Conservation (phyloP, 30 jellyfish, hydroid and myxozoan genomes). For the Aurelia coerulea region DNA sequence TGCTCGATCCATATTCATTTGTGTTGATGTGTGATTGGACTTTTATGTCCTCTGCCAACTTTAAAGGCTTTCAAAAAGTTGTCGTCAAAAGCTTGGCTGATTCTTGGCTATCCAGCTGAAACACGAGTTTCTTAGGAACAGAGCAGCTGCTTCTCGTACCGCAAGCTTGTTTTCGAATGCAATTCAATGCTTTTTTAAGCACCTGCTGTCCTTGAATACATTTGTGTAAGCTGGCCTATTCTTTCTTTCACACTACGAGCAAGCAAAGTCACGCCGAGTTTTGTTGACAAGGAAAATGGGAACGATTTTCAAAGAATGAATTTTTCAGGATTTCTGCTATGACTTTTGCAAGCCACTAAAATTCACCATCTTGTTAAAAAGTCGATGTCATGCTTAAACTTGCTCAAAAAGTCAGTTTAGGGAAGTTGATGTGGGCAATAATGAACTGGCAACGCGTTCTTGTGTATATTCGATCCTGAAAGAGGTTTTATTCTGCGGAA, state of each 20-base stretch:
- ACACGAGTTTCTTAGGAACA: background rate
- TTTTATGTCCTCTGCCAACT: background rate
- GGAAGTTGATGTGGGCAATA: too few species aligned
- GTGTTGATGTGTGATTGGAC: background rate
- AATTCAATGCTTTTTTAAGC: slow-evolving; percentile 11
- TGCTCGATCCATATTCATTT: slow-evolving; percentile 76
- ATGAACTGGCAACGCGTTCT: too few species aligned
- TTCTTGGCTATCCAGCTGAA: background rate
- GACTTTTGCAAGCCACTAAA: too few species aligned
- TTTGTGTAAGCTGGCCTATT: background rate
- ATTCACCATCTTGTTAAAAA: too few species aligned
- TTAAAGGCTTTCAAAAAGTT: slow-evolving; percentile 1
- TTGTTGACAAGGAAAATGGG: too few species aligned
- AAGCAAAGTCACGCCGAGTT: too few species aligned
- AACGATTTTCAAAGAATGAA: too few species aligned
- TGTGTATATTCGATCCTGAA: too few species aligned
- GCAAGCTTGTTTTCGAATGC: slow-evolving; percentile 8
- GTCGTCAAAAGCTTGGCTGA: slow-evolving; percentile 12
- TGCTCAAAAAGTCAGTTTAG: too few species aligned
- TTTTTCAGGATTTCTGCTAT: too few species aligned
- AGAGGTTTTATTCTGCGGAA: too few species aligned
- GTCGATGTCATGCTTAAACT: too few species aligned
- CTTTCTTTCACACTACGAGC: background rate
- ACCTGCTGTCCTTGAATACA: slow-evolving; percentile 8
- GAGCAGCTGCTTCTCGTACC: background rate